Evolutionary conservation across 1,140 invertebrate genomes (phyloP), one percentile per base, ranked within the genome.

Genomic region (Paracyclopina nana): DNA sequence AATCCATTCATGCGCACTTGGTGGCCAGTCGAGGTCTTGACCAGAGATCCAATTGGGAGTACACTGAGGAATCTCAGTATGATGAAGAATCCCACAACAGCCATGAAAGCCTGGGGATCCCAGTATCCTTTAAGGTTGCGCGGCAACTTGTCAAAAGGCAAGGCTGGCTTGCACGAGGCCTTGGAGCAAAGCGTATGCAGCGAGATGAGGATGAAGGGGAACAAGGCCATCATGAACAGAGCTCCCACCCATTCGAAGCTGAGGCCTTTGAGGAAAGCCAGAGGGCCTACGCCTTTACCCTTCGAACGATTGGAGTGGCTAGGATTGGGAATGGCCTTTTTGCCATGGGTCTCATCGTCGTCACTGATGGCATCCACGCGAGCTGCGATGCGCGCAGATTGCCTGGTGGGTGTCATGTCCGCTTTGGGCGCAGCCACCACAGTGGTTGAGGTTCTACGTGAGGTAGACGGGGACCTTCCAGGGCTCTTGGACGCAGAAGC

Each of bases 221-320:
- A n/a, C 38, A 52, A 20, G n/a, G 43, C 20, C 50, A 52, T 52
- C 14, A 52, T 43, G 16, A 52, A 40, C 6, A 52, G 18, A 27
- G 30, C 16, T 3, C n/a, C 11, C 11, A 52, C 20, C 50, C 50
- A 52, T 11, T 43, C 41, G 12, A 52, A 44, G 50, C 22, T 43
- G 20, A 16, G n/a, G 34, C 20, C 20, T n/a, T 16, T 16, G 34
- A 38, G 34, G 20, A 38, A 38, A 2, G n/a, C 34, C 34, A 38
- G 14, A 2, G 3, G 14, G n/a, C 20, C 20, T 20, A 16, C 20
- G 34, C 34, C 34, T 20, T 38, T 38, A 22, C 40, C 40, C 40
- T 42, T 42, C 40, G n/a, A n/a, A n/a, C n/a, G n/a, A n/a, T n/a
- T n/a, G 3, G 34, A 4, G 34, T 38, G 34, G n/a, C n/a, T 16